phyloP scores from a whole-genome alignment of 2,888 invertebrate species.

The Uropetala carovei region DNA sequence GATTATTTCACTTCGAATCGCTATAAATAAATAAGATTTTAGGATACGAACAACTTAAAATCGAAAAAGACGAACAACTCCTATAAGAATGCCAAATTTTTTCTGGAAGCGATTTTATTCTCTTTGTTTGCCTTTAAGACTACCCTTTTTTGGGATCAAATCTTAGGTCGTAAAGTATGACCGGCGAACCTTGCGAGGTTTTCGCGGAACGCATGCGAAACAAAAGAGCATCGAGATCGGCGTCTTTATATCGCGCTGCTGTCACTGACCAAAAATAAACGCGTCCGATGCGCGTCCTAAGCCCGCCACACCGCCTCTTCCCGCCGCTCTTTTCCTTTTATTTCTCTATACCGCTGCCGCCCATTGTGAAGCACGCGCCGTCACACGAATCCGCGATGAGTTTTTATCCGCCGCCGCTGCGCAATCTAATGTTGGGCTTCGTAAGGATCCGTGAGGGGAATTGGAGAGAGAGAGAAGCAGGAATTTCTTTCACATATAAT shows the following conservation, averaged over 20 bases:
- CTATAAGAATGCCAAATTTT: not conserved
- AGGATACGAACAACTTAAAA: no score
- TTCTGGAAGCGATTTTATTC: not conserved
- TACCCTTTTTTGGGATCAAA: not conserved
- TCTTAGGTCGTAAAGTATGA: not conserved
- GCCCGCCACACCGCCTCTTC: not conserved
- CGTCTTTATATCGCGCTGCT: not conserved
- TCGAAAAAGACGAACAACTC: not conserved
- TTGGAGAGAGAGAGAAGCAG: not conserved
- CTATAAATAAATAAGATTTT: no score
- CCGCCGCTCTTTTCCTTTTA: not conserved
- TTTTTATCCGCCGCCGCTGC: not conserved
- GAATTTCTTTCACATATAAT: not conserved
- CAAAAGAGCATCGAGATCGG: slow-evolving; percentile 1
- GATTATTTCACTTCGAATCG: no score
- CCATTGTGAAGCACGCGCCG: slow-evolving; percentile 1
- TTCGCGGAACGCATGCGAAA: slow-evolving; percentile 4
- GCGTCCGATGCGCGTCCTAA: not conserved
- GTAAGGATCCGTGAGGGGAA: not conserved
- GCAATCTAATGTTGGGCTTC: slow-evolving; percentile 26
- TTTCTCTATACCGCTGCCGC: not conserved
- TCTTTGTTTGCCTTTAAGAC: not conserved
- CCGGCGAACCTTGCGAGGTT: not conserved
- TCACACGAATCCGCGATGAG: slow-evolving; percentile 15
- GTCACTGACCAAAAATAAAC: slow-evolving; percentile 17